phyloP scores from a whole-genome alignment of 1,140 invertebrate species.

The Coenobita brevimanus region DNA sequence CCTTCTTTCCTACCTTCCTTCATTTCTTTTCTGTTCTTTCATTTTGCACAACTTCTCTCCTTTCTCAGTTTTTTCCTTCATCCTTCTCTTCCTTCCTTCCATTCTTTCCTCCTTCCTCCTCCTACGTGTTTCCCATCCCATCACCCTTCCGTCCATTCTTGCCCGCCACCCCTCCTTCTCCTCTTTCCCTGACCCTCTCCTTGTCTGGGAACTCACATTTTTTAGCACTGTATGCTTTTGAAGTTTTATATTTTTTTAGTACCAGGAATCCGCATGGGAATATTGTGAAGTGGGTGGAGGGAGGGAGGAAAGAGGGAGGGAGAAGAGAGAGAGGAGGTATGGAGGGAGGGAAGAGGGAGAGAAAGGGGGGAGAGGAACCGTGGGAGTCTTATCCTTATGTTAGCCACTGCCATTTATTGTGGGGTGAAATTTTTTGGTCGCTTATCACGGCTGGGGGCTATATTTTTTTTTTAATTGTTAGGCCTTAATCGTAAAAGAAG shows the following conservation, averaged over 20 bases:
- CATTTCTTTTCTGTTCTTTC: neutral
- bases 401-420: too few species aligned
- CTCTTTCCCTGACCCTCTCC: neutral
- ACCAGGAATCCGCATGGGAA: conserved; percentile 34
- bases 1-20: neutral
- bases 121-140: neutral
- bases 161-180: neutral
- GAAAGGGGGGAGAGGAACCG: neutral
- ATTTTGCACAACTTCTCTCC: neutral
- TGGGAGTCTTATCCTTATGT: neutral
- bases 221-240: conserved; percentile 39
- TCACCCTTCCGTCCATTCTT: neutral
- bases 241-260: conserved; percentile 6
- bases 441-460: too few species aligned
- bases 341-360: neutral
- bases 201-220: conserved; percentile 42
- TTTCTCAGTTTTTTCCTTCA: conserved; percentile 7
- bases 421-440: too few species aligned
- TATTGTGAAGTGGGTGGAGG: conserved; percentile 9
- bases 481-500: too few species aligned
- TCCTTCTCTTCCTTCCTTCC: conserved; percentile 14
- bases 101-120: neutral
- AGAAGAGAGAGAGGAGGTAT: too few species aligned
- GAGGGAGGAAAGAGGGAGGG: neutral
- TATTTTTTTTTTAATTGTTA: too few species aligned